Base-by-base conservation (phyloP, 1,140 invertebrate genomes). In the Coelopa frigida region DNA sequence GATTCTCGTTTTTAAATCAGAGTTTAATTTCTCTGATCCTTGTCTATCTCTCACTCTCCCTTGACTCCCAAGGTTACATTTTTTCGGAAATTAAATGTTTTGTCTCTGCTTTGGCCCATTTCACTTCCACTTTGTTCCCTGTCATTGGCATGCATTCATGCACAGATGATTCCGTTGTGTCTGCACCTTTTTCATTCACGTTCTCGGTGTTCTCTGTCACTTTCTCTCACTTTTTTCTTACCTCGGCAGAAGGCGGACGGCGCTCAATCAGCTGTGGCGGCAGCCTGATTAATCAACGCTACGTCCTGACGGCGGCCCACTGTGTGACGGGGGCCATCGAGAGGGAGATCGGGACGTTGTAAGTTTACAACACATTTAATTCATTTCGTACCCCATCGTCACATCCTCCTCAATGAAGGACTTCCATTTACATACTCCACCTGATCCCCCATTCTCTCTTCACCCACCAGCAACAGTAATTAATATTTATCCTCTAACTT, bases 221-320 rank as follows among this genome's bases (percentile, higher is more conserved):
- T n/a, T n/a, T n/a, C n/a, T 42, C 6, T 42, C 27, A 5, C 23
- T 39, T 22, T 27, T 39, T 29, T 39, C 14, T 20, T 37, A 11
- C 35, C 29, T n/a, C n/a, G n/a, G 4, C 18, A 64, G 62, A 41
- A 11, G 46, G 32, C 4, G 61, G 54, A 8, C 52, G 54, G 3
- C 18, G 60, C 1, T 47, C 57, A 4, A 61, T 58, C 14, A 62
- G 51, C 46, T 84, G 81, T 56, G 79, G 77, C 21, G 81, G 78
- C 21, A 72, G 42, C 7, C 20, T 53, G 5, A 53, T 53, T 10
- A 53, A 53, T 42, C 65, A 70, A 18, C 63, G 74, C 31, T 81
- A 80, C 55, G 70, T 83, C 0, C 32, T 83, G 35, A 81, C 82
- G 4, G 82, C 82, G 15, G 80, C 78, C 6, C 82, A 83, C 58